These are phyloP conservation scores for Pantherophis vulpinus DNA, from an alignment of 2,797 vertebrate species.

Conservation along the genomic window DNA sequence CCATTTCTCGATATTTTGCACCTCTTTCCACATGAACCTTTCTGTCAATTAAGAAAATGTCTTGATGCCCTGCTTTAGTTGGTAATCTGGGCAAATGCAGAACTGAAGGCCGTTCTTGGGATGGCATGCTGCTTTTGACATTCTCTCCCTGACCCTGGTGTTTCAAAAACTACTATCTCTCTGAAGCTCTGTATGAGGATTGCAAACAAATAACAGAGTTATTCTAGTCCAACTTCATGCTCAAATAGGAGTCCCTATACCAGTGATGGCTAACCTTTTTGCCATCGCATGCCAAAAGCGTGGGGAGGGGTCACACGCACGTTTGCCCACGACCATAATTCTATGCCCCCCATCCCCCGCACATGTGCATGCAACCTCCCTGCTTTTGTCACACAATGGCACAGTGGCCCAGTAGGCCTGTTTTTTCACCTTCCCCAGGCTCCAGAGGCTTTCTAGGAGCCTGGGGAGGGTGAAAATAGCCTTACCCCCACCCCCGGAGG, in stretches of 20 bases:
- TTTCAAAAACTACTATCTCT: neutral
- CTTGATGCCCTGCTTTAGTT: neutral
- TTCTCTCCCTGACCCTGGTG: neutral
- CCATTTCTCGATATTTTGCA: neutral
- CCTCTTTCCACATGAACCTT: neutral
- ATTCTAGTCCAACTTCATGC: neutral
- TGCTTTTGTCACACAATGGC: too few species aligned
- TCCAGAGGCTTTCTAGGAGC: too few species aligned
- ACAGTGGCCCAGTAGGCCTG: too few species aligned
- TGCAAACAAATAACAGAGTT: neutral
- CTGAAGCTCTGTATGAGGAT: neutral
- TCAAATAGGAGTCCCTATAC: neutral
- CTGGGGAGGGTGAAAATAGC: too few species aligned
- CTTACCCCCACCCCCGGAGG: too few species aligned
- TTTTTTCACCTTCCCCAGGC: too few species aligned
- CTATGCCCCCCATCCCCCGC: too few species aligned
- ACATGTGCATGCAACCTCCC: too few species aligned
- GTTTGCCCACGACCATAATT: too few species aligned
- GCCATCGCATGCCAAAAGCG: too few species aligned
- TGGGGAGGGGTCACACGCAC: too few species aligned
- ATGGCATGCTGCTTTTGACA: neutral
- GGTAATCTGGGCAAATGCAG: neutral
- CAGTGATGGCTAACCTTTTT: too few species aligned
- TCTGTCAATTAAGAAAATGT: neutral
- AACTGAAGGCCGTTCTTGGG: neutral